These are phyloP conservation scores for Dasysyrphus tricinctus DNA, from an alignment of 2,888 invertebrate species.

Conservation along the genomic window DNA sequence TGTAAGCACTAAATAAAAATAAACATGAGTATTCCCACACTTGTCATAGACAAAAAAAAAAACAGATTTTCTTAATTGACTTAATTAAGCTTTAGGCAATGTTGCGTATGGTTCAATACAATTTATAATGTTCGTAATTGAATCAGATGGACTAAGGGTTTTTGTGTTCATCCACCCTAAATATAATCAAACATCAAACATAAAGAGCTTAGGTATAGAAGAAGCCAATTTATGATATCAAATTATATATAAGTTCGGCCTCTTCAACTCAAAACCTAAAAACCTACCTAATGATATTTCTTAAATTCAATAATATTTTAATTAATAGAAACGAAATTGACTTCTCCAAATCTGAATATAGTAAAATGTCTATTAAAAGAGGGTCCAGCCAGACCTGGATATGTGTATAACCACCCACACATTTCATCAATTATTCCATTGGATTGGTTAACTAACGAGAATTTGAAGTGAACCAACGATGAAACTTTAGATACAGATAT, in stretches of 20 bases:
- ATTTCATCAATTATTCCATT: conserved; percentile 65
- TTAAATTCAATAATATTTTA: conserved; percentile 56
- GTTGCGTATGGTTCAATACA: conserved; percentile 40
- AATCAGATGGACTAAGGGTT: conserved; percentile 45
- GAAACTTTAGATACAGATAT: conserved; percentile 62
- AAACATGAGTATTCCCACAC: neutral
- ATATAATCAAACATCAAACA: neutral
- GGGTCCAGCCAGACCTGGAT: neutral
- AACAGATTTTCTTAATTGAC: conserved; percentile 62
- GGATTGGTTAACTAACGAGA: conserved; percentile 64
- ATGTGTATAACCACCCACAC: conserved; percentile 9
- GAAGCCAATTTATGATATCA: conserved; percentile 34
- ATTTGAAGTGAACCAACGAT: conserved; percentile 50
- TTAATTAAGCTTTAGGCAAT: conserved; percentile 50
- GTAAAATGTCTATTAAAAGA: conserved; percentile 39
- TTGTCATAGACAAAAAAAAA: conserved; percentile 11
- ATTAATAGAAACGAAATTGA: conserved; percentile 58
- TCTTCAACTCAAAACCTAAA: conserved; percentile 6
- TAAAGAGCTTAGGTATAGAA: neutral
- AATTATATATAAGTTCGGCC: conserved; percentile 16
- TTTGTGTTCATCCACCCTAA: neutral
- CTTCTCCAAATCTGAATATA: conserved; percentile 39
- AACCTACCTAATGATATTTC: conserved; percentile 23
- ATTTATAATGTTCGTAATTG: conserved; percentile 40
- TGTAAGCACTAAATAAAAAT: neutral